These are phyloP conservation scores for Heteractis magnifica DNA, from an alignment of 92 coral and sea anemone species.

Conservation along the genomic window DNA sequence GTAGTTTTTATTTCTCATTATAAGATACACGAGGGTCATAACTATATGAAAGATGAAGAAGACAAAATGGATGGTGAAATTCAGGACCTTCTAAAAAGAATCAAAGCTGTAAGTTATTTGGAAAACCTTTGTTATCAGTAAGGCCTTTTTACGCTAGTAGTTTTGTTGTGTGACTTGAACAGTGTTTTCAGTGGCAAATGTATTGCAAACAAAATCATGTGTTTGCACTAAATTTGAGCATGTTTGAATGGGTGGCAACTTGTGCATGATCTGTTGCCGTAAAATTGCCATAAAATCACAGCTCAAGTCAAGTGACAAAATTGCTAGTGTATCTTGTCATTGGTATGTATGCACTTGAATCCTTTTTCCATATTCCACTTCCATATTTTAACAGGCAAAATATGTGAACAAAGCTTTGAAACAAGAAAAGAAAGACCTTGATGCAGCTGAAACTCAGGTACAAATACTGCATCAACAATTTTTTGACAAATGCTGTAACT, in stretches of 20 bases:
- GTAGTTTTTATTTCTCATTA: background rate
- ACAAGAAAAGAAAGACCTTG: slow-evolving; percentile 71
- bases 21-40: slow-evolving; percentile 64
- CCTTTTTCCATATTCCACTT: background rate
- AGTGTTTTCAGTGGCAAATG: no score
- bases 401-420: slow-evolving; percentile 79
- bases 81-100: slow-evolving; percentile 61
- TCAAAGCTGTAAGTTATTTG: slow-evolving; percentile 67
- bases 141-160: no score
- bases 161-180: no score
- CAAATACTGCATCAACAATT: background rate
- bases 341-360: no score
- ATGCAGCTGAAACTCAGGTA: slow-evolving; percentile 66
- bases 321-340: no score
- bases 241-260: no score
- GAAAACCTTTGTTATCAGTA: no score
- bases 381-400: slow-evolving; percentile 50
- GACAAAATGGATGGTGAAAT: slow-evolving; percentile 56
- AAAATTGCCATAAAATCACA: no score
- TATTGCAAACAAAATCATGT: no score
- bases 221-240: no score
- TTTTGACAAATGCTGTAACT: background rate
- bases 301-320: no score
- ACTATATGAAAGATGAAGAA: slow-evolving; percentile 65
- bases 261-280: no score